phyloP scores from a whole-genome alignment of 2,797 vertebrate species.

The Paedocypris micromegethes region DNA sequence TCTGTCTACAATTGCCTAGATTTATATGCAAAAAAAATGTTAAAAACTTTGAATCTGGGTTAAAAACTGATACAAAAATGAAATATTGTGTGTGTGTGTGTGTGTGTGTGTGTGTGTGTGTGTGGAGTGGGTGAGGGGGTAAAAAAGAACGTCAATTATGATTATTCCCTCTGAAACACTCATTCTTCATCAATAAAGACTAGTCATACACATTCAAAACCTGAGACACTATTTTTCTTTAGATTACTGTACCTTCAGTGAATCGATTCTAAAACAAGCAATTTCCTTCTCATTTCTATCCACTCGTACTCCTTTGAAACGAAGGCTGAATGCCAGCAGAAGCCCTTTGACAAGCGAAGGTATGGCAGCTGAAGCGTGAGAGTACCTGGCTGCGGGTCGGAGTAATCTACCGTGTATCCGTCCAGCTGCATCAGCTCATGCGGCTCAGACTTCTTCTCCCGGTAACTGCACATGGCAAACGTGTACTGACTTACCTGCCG shows the following conservation, averaged over 20 bases:
- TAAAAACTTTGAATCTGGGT: no score
- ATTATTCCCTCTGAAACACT: no score
- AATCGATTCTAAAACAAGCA: neutral
- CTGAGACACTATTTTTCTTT: neutral
- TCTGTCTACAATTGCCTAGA: no score
- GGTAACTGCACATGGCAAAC: constrained; percentile 98
- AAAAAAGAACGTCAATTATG: no score
- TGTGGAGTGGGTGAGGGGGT: no score
- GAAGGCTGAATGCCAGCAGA: neutral
- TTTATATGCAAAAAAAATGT: no score
- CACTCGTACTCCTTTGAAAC: neutral
- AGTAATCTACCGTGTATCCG: constrained; percentile 96
- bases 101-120: no score
- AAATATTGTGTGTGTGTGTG: no score
- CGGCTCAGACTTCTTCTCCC: constrained; percentile 95
- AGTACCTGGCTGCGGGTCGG: constrained; percentile 84
- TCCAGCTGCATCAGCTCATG: constrained; percentile 97
- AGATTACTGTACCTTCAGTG: neutral
- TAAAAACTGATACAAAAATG: no score
- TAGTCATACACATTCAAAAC: neutral
- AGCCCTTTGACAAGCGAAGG: neutral
- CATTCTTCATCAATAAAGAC: neutral
- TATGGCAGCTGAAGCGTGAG: neutral
- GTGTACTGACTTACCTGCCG: constrained; percentile 95
- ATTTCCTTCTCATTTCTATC: neutral